phyloP scores from a whole-genome alignment of 23 tunicate species.

The Pegea sp. region DNA sequence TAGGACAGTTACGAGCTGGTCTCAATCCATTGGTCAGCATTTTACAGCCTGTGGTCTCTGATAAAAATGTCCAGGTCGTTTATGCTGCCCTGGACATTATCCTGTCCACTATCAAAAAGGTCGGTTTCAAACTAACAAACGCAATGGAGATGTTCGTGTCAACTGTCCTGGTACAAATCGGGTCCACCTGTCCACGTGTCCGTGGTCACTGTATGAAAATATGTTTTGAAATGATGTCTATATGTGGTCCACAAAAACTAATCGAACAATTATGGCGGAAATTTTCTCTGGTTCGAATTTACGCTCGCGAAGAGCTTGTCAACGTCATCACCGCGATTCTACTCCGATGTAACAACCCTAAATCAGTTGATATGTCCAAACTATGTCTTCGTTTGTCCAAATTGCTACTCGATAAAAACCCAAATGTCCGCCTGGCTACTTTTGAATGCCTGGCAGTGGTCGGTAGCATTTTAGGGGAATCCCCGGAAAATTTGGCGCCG shows the following conservation, averaged over 20 bases:
- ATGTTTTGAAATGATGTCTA: background rate
- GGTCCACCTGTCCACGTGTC: background rate
- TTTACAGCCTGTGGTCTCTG: conserved; percentile 30
- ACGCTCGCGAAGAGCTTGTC: conserved; percentile 36
- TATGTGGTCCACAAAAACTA: background rate
- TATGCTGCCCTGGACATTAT: conserved; percentile 19
- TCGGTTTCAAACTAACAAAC: background rate
- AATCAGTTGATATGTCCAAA: conserved; percentile 6
- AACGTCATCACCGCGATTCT: conserved; percentile 40
- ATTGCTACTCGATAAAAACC: conserved; percentile 25
- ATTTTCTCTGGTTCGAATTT: conserved; percentile 15
- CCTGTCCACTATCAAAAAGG: background rate
- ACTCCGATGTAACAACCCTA: conserved; percentile 4
- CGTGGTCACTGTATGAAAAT: background rate
- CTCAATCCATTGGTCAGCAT: conserved; percentile 38
- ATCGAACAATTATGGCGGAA: conserved; percentile 33
- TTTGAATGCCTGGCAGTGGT: conserved; percentile 74
- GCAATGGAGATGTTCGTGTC: background rate
- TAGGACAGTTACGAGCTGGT: conserved; percentile 9
- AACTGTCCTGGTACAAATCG: background rate
- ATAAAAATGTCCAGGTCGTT: conserved; percentile 35
- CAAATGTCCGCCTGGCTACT: conserved; percentile 22
- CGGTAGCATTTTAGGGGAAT: conserved; percentile 11
- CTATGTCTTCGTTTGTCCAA: conserved; percentile 19
- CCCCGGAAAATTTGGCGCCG: conserved; percentile 3